Conservation (phyloP, 2,888 invertebrate species). For the Athetis lepigone region DNA sequence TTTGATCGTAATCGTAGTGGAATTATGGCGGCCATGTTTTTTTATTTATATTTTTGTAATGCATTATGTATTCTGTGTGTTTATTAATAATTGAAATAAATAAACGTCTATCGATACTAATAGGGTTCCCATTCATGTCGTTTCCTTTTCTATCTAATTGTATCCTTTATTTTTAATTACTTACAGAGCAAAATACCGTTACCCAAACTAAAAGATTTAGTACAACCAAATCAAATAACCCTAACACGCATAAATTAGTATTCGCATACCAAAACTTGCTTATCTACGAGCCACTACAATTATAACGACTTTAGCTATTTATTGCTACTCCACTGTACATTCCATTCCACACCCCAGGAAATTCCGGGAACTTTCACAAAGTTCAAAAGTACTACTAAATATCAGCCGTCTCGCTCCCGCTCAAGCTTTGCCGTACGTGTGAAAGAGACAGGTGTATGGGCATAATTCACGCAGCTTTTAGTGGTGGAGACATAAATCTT, state of each 20-base stretch:
- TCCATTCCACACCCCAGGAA: slow-evolving; percentile 53
- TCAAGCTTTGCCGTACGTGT: slow-evolving; percentile 32
- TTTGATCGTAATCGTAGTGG: neutral
- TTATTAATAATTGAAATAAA: no score
- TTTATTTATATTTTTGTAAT: neutral
- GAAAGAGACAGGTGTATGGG: slow-evolving; percentile 68
- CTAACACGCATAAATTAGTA: slow-evolving; percentile 45
- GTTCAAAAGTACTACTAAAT: slow-evolving; percentile 57
- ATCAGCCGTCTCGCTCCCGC: slow-evolving; percentile 56
- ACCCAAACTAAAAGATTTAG: slow-evolving; percentile 29
- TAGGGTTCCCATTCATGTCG: no score
- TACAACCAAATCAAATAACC: slow-evolving; percentile 21
- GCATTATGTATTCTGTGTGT: no score
- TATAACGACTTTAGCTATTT: slow-evolving; percentile 58
- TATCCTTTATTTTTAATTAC: no score
- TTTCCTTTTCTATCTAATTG: no score
- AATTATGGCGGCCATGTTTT: neutral
- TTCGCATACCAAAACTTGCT: slow-evolving; percentile 48
- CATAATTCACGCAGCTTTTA: slow-evolving; percentile 82
- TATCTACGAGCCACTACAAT: slow-evolving; percentile 50
- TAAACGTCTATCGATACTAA: no score
- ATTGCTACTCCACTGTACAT: slow-evolving; percentile 55
- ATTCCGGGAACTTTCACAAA: slow-evolving; percentile 64
- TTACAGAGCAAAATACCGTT: no score
- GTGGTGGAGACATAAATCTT: slow-evolving; percentile 80